Evolutionary conservation across 2,888 invertebrate species (phyloP), one percentile per base, ranked within the genome.

Genomic region (Nomada fabriciana): DNA sequence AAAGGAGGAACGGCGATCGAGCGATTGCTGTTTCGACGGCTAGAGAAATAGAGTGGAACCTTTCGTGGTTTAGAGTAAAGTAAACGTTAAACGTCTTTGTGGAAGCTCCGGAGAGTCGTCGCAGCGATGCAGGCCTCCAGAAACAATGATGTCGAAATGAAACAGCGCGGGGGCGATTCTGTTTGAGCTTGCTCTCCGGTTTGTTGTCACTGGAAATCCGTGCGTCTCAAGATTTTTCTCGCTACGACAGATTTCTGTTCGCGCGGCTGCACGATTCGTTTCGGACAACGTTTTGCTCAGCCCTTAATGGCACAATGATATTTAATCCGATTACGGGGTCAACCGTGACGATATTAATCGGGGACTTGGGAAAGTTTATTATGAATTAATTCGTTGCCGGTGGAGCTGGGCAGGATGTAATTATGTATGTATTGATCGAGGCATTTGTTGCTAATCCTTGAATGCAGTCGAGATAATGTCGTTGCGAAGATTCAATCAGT

Each of bases 381-480:
- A 63, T 57, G 77, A 72, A 86, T 83, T 86, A 85, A 80, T 74
- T 76, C 73, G 64, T 73, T 65, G 57, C 29, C 11, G 20, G 36
- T 2, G 53, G 42, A 50, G 68, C 25, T 57, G 52, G 65, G 50
- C 69, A 20, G 50, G 23, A 59, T 52, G 43, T 59, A 63, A 78
- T 77, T 77, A 67, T 18, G 59, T 36, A 63, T 18, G 59, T 36
- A 63, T 50, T 47, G 43, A 70, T 52, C 72, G 79, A 72, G 20
- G 11, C 20, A 60, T 50, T 69, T 29, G 61, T 20, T 52, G 67
- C 42, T 57, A 67, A 63, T 29, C 68, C 23, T 23, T 5, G 20
- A 43, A 52, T 63, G 59, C 50, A 52, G 52, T 15, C 29, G 43
- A n/a, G 53, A 47, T 61, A 61, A 74, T 42, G 13, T 25, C 52